Conservation (phyloP, 2,888 invertebrate genomes). For the Hoplodrina blanda region DNA sequence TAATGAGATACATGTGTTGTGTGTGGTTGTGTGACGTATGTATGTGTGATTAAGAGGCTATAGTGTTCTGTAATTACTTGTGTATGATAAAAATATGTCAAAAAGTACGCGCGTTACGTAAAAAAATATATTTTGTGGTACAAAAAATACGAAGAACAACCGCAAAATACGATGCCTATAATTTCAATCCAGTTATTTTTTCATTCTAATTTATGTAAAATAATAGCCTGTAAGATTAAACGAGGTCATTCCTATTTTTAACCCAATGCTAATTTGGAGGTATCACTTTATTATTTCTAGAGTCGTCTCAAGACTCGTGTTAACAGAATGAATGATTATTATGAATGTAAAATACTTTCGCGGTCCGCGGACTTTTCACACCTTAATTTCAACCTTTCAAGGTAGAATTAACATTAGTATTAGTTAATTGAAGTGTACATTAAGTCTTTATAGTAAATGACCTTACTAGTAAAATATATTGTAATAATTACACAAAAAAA, state of each 20-base stretch:
- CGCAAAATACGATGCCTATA: neutral
- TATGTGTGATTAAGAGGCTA: slow-evolving; percentile 61
- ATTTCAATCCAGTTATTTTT: neutral
- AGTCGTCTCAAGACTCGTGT: neutral
- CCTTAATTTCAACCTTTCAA: neutral
- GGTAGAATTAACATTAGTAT: neutral
- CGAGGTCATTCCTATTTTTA: no score
- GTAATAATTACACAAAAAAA: neutral
- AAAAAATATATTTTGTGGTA: neutral
- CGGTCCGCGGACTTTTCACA: neutral
- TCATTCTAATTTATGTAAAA: no score
- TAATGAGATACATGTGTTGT: slow-evolving; percentile 68
- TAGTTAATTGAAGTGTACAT: neutral
- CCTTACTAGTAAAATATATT: neutral
- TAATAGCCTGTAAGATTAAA: no score
- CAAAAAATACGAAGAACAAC: no score
- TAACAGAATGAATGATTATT: neutral
- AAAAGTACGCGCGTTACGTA: neutral
- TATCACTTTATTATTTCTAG: neutral
- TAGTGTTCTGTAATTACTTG: neutral
- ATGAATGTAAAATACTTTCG: neutral
- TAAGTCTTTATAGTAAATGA: neutral
- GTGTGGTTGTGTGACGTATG: slow-evolving; percentile 43
- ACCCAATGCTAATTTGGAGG: neutral
- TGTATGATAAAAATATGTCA: neutral